Evolutionary conservation across 2,888 invertebrate species (phyloP).

Genomic region (Lacanobia wlatinum): DNA sequence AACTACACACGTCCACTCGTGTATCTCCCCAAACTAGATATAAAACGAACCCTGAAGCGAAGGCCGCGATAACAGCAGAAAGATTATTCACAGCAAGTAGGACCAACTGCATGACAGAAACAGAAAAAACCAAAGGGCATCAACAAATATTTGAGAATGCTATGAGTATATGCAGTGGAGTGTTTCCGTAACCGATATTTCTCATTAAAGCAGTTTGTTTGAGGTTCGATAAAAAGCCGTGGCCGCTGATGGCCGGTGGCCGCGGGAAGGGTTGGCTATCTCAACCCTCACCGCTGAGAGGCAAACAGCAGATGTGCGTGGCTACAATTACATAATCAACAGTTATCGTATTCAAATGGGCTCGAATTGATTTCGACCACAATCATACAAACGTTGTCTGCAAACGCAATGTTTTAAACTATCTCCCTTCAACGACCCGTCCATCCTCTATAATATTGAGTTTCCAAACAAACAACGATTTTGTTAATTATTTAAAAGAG

Average conservation of each 20-base stretch:
- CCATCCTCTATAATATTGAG: constrained; percentile 40
- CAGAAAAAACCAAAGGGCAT: constrained; percentile 70
- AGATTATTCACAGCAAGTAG: constrained; percentile 60
- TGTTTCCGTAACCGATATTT: constrained; percentile 90
- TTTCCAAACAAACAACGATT: constrained; percentile 48
- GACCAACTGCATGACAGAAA: constrained; percentile 43
- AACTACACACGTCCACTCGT: constrained; percentile 28
- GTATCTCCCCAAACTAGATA: constrained; percentile 54
- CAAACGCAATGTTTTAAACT: constrained; percentile 52
- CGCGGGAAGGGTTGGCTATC: constrained; percentile 82
- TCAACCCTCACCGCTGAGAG: constrained; percentile 75
- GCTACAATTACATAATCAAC: constrained; percentile 89
- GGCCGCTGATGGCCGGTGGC: constrained; percentile 83
- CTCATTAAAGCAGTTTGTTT: constrained; percentile 88
- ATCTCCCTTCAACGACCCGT: constrained; percentile 35
- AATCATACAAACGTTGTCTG: constrained; percentile 52
- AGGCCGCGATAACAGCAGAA: constrained; percentile 63
- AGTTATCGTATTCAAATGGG: constrained; percentile 87
- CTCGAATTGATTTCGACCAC: constrained; percentile 73
- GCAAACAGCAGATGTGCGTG: constrained; percentile 87
- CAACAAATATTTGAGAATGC: constrained; percentile 85
- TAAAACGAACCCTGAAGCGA: constrained; percentile 63
- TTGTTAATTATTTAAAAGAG: constrained; percentile 54
- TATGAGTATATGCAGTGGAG: constrained; percentile 79
- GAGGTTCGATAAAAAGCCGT: constrained; percentile 85